A percentile compares a stretch with the other conserved stretches of the same genome.
phyloP scores from a whole-genome alignment of 2,888 invertebrate species.

The Laothoe populi region DNA sequence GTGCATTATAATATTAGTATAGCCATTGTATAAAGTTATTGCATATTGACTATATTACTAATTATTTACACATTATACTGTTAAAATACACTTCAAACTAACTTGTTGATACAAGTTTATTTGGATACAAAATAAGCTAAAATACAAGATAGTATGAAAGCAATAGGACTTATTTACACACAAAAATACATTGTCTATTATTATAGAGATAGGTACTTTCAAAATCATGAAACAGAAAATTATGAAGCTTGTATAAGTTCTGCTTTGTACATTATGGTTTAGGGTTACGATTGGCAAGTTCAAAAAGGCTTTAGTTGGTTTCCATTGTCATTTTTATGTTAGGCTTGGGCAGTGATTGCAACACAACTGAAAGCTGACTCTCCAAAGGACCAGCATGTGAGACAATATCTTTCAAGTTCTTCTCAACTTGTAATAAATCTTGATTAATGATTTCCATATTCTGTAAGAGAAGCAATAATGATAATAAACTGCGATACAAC shows the following conservation, averaged over 20 bases:
- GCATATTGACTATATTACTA: too few relatives aligned
- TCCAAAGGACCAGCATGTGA: conserved; percentile 69
- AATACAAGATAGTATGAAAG: not conserved
- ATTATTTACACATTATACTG: too few relatives aligned
- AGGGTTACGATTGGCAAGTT: not conserved
- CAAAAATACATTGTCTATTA: not conserved
- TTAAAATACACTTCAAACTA: not conserved
- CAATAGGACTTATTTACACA: not conserved
- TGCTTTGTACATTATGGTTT: conserved; percentile 20
- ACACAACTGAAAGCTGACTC: conserved; percentile 60
- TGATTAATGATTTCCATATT: conserved; percentile 75
- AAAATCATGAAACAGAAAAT: not conserved
- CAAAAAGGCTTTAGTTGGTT: conserved; percentile 49
- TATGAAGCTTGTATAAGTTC: not conserved
- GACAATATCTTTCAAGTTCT: conserved; percentile 65
- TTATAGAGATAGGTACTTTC: not conserved
- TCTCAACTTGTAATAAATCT: conserved; percentile 70
- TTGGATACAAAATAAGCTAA: not conserved
- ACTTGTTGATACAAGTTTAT: not conserved
- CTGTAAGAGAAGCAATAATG: conserved; percentile 50
- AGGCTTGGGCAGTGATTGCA: conserved; percentile 67
- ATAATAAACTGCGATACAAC: not conserved
- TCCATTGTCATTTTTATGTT: conserved; percentile 62
- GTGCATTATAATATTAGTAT: too few relatives aligned
- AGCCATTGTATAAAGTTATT: too few relatives aligned